phyloP scores from a whole-genome alignment of 1,140 invertebrate genomes.

The Coelopa frigida region DNA sequence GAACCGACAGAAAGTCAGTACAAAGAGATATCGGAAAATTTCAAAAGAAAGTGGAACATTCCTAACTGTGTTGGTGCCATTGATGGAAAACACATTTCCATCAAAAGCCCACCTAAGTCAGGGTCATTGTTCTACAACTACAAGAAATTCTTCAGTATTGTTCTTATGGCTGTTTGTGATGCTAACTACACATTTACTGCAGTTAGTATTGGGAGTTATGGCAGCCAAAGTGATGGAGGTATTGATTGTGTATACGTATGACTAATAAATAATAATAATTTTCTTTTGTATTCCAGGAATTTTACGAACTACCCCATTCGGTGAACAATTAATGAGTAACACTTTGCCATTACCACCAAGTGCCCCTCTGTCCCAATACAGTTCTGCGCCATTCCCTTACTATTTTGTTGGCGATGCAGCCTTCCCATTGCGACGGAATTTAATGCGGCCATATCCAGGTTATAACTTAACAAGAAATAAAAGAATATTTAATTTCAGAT shows the following conservation, averaged over 20 bases:
- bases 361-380: not conserved
- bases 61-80: too few relatives aligned
- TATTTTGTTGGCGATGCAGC: conserved; percentile 3
- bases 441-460: conserved; percentile 1
- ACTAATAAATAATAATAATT: too few relatives aligned
- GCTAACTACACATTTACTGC: conserved; percentile 5
- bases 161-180: conserved; percentile 1
- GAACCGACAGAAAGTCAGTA: conserved; percentile 22
- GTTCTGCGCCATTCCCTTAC: not conserved
- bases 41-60: conserved; percentile 8
- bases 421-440: not conserved
- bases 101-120: not conserved
- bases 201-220: conserved; percentile 1
- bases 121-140: conserved; percentile 3
- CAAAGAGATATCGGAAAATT: conserved; percentile 22
- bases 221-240: conserved; percentile 7
- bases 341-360: not conserved
- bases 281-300: not conserved
- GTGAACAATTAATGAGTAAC: not conserved
- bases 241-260: too few relatives aligned
- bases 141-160: not conserved
- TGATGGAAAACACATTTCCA: too few relatives aligned
- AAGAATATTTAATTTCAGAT: not conserved
- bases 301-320: not conserved
- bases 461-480: not conserved